A percentile compares a stretch with the other conserved stretches of the same genome.
Evolutionary conservation across 2,113 vertebrate species (phyloP).

Genomic region (Garra rufa): DNA sequence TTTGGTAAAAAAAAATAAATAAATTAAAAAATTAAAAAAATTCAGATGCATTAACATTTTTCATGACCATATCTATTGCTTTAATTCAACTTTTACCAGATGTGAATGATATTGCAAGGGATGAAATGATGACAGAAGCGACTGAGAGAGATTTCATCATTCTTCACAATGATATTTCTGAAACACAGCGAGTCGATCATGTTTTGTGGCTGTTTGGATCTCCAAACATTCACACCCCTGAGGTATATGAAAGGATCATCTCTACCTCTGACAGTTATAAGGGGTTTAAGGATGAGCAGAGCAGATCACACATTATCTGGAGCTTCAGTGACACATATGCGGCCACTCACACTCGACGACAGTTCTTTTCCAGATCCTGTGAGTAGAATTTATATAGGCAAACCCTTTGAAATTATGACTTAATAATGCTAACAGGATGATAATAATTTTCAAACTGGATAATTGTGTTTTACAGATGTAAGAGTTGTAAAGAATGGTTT

Average conservation of each 20-base stretch:
- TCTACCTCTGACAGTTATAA: neutral
- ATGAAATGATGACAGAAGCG: neutral
- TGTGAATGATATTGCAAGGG: neutral
- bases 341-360: neutral
- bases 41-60: neutral
- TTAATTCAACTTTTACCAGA: neutral
- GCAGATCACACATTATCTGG: neutral
- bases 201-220: neutral
- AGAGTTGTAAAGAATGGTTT: neutral
- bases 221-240: neutral
- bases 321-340: neutral
- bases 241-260: conserved; percentile 6
- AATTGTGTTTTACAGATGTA: neutral
- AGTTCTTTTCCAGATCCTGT: neutral
- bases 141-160: neutral
- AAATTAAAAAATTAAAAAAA: no score
- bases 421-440: neutral
- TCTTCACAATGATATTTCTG: neutral
- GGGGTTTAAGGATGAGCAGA: neutral
- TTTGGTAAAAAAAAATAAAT: no score
- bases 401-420: neutral
- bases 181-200: neutral
- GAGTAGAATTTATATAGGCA: neutral
- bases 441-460: neutral
- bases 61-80: neutral